Evolutionary conservation across 2,797 vertebrate species (phyloP), one percentile per base, ranked within the genome.

Genomic region (Lerista edwardsae): DNA sequence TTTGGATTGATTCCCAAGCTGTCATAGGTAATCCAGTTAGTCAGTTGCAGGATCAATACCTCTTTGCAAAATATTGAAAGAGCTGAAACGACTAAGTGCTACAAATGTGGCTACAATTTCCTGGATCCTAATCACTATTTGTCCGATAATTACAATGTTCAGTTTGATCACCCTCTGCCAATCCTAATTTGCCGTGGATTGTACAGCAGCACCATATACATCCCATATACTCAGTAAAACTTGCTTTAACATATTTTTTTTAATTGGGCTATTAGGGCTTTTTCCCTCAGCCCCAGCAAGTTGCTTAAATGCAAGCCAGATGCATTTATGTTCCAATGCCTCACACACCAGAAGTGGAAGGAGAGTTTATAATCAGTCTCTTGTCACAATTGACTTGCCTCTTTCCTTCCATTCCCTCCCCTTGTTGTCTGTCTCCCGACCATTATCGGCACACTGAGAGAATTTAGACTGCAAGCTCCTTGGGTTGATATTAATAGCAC

Each of bases 1-100:
- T 87, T 79, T 86, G 15, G 73, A 88, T 39, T 62, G 19, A 86
- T 88, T 71, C 1, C 47, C 4, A 61, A 83, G n/a, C 55, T 88
- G n/a, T 87, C 86, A 51, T 15, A 87, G 76, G 14, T 78, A 90
- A 88, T 91, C 88, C 14, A 0, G 55, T 80, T 59, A 71, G 34
- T 79, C 83, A 86, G 7, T 69, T 65, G 3, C 44, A 86, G 89
- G 75, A 88, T 87, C 84, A 59, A 9, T 88, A 64, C 69, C 21
- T 90, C 80, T 87, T 86, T 79, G 29, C 34, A 89, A 77, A 75
- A 55, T 29, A n/a, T 67, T 90, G 27, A 80, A 93, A 9, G 2
- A 84, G 27, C 85, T 67, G 84, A 88, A 90, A 69, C 65, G 77
- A 79, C 39, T 87, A 84, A 92, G 85, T 25, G 55, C 55, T 82